Percentiles rank a stretch among this genome's conserved stretches.
These are phyloP conservation scores for Balaeniceps rex DNA, from an alignment of 2,113 vertebrate genomes.

Conservation along the genomic window DNA sequence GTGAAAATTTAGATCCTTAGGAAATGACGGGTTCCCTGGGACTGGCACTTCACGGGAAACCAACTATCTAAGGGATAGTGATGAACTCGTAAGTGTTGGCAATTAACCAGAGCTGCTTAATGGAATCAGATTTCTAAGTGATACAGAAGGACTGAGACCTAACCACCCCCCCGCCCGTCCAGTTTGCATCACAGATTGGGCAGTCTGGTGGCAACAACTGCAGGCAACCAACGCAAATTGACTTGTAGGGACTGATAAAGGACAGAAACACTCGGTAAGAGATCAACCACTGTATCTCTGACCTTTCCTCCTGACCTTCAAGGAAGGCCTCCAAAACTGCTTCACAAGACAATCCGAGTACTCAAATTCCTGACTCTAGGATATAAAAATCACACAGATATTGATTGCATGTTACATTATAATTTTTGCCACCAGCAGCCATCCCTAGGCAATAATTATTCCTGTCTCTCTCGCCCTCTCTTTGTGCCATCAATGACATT, in stretches of 20 bases:
- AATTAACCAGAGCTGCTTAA: not conserved
- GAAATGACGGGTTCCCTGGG: not conserved
- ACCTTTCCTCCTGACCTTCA: not conserved
- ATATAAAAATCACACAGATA: not conserved
- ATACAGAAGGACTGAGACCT: not conserved
- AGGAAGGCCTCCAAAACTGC: not conserved
- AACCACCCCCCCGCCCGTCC: not conserved
- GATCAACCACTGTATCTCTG: not conserved
- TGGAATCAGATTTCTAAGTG: not conserved
- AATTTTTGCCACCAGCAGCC: not conserved
- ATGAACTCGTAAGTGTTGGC: not conserved
- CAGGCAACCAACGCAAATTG: not conserved
- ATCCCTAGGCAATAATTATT: not conserved
- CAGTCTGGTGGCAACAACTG: not conserved
- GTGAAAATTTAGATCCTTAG: not conserved
- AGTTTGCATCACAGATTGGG: not conserved
- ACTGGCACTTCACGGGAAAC: not conserved
- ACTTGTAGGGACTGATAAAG: not conserved
- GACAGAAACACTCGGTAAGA: not conserved
- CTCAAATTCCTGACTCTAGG: not conserved
- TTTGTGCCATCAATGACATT: conserved; percentile 22
- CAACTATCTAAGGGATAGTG: not conserved
- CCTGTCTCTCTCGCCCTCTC: not conserved
- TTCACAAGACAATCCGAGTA: not conserved
- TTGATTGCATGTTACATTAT: not conserved